phyloP scores from a whole-genome alignment of 2,888 invertebrate genomes.

The Terebella lapidaria region DNA sequence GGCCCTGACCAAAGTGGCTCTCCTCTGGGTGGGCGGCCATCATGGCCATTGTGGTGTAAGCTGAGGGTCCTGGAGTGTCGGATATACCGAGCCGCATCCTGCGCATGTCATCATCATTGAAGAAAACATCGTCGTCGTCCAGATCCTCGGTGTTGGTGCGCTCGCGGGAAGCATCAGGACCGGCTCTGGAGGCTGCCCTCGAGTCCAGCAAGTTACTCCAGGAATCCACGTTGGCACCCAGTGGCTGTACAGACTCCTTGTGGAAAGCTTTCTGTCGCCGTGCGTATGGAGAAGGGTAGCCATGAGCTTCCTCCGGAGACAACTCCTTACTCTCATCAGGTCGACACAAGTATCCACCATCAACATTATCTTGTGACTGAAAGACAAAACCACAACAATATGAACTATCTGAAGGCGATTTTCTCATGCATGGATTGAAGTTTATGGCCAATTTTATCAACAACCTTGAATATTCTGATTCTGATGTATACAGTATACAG shows the following conservation, averaged over 20 bases:
- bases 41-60: neutral
- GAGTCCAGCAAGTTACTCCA: neutral
- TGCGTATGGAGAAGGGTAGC: no score
- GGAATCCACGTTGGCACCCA: neutral
- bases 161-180: neutral
- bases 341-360: no score
- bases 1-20: neutral
- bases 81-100: neutral
- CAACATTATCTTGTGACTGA: no score
- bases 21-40: neutral
- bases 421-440: no score
- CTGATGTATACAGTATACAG: no score
- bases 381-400: no score
- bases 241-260: neutral
- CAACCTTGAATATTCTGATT: no score
- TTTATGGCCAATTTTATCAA: no score
- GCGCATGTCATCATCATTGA: conserved; percentile 2
- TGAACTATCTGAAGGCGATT: no score
- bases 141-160: neutral
- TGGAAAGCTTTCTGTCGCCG: neutral
- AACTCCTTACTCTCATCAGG: no score
- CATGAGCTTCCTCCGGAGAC: no score
- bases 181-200: neutral
- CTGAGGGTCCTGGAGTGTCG: neutral
- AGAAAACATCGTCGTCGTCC: neutral